phyloP scores from a whole-genome alignment of 2,888 invertebrate genomes.

The Clitarchus hookeri region DNA sequence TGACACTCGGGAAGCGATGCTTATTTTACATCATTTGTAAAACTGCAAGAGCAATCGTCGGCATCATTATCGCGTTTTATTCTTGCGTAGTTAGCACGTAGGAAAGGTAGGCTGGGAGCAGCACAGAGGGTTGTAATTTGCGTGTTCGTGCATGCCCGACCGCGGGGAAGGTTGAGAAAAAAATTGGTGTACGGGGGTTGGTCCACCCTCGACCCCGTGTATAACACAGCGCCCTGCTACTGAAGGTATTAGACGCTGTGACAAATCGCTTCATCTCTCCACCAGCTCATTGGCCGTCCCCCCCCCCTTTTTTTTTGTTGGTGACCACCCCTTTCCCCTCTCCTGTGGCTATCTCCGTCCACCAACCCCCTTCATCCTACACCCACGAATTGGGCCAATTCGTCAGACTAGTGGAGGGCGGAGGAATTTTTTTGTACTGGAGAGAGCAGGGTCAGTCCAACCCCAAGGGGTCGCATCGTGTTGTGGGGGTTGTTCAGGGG shows the following conservation, averaged over 20 bases:
- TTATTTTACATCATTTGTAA: background rate
- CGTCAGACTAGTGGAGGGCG: background rate
- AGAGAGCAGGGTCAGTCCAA: background rate
- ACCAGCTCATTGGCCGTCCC: background rate
- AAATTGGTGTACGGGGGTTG: background rate
- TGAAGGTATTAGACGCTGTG: background rate
- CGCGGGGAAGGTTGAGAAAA: background rate
- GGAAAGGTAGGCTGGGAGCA: background rate
- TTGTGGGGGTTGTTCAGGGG: background rate
- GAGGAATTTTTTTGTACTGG: background rate
- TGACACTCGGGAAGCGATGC: too few species aligned
- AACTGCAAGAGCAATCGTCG: background rate
- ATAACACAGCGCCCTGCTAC: background rate
- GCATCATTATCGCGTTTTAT: background rate
- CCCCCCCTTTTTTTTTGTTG: background rate
- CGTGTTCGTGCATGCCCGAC: background rate
- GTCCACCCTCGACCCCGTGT: background rate
- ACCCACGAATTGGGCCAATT: background rate
- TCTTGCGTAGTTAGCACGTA: background rate
- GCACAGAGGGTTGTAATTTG: background rate
- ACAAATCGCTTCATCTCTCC: slow-evolving; percentile 3
- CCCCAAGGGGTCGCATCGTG: background rate
- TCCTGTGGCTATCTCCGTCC: background rate
- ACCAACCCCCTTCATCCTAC: background rate
- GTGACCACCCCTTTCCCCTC: background rate